Evolutionary conservation across 1,140 invertebrate species (phyloP), one percentile per base, ranked within the genome.

Genomic region (Hetaerina americana): DNA sequence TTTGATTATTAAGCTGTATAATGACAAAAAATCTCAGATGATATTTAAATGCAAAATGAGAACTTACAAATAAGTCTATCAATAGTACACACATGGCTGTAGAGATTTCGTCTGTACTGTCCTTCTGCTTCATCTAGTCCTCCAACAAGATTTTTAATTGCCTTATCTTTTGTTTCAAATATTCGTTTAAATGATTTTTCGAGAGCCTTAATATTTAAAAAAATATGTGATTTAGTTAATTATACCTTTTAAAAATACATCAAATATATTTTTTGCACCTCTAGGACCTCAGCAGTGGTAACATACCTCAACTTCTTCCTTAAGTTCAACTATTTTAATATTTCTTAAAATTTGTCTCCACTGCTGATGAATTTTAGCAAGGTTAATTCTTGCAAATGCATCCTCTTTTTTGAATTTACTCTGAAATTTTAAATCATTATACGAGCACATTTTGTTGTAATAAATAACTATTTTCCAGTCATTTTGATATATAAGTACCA

Each of bases 401-500:
- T 92, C 90, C 78, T 93, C 92, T 67, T 86, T 87, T 78, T 89
- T 90, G 5, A 93, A 80, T 84, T 93, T 93, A 77, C 89, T 91
- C 90, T 92, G 77, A 69, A 79, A 80, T 69, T 72, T 73, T 75
- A 71, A 57, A 68, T 72, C 70, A 74, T 26, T 28, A 70, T 26
- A 25, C 66, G 66, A 72, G 18, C 49, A 49, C 18, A 18, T 70
- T 27, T 5, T 70, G 18, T 28, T 68, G 22, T 28, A 67, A 25
- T 68, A 8, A n/a, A 26, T 57, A 57, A 18, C 57, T 66, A 66
- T 69, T 31, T 15, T 26, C 18, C 24, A 71, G 22, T n/a, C n/a
- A 27, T 6, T 22, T 72, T 66, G 27, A 40, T 15, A 72, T 5
- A n/a, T 66, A 40, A 22, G 15, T 18, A 40, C 6, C 22, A 6